Conservation (phyloP, 1,140 invertebrate species). For the Rhizoglyphus robini region DNA sequence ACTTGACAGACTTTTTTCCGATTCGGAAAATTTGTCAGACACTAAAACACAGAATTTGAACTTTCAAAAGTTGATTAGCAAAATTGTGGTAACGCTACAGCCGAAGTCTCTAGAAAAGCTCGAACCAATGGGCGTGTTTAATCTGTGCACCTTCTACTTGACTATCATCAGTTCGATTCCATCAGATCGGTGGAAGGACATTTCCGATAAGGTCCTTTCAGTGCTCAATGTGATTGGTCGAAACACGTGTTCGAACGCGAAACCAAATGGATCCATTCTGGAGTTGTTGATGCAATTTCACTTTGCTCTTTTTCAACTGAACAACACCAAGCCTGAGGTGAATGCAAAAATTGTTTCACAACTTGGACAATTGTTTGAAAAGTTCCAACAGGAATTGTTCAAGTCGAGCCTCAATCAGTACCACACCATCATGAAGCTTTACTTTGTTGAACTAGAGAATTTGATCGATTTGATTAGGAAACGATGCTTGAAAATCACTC, state of each 20-base stretch:
- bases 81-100: background rate
- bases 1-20: background rate
- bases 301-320: background rate
- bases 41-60: background rate
- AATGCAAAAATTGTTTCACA: background rate
- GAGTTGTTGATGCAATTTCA: background rate
- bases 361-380: background rate
- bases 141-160: background rate
- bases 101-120: background rate
- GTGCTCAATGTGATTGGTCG: background rate
- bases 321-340: background rate
- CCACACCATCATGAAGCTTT: background rate
- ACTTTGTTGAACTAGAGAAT: background rate
- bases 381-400: background rate
- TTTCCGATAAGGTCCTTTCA: background rate
- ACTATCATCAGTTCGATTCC: background rate
- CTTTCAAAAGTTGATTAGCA: slow-evolving; percentile 4
- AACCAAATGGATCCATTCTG: no score
- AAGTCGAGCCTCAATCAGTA: background rate
- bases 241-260: background rate
- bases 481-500: no score
- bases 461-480: background rate
- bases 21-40: no score
- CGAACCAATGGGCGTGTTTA: background rate
- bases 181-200: background rate